A percentile compares a stretch with the other conserved stretches of the same genome.
Conservation (phyloP, 2,797 vertebrate genomes). For the Muscicapa striata region DNA sequence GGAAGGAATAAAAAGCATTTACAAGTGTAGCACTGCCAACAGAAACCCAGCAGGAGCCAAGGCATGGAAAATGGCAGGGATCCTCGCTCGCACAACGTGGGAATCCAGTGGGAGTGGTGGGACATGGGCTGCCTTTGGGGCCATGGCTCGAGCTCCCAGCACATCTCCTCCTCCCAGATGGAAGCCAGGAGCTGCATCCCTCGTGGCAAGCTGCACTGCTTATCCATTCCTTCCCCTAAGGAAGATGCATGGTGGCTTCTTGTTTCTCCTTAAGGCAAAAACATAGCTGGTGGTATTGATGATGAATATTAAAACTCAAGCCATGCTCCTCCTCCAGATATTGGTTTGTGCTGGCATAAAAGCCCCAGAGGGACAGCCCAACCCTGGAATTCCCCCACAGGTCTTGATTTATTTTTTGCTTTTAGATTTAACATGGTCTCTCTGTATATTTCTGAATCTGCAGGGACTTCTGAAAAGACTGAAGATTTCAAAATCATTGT, state of each 20-base stretch:
- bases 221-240: not conserved
- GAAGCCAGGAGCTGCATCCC: not conserved
- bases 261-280: not conserved
- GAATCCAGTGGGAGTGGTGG: not conserved
- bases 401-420: not conserved
- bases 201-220: not conserved
- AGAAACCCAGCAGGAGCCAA: conserved; percentile 42
- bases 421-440: not conserved
- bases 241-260: not conserved
- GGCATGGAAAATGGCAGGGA: not conserved
- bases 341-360: not conserved
- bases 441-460: not conserved
- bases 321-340: accelerated
- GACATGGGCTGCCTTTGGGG: not conserved
- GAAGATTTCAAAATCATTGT: not conserved
- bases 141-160: not conserved
- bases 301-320: not conserved
- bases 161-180: not conserved
- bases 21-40: not conserved
- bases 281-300: not conserved
- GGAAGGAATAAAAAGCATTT: conserved; percentile 31
- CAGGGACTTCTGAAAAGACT: not conserved
- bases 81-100: not conserved
- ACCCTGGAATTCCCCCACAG: not conserved
- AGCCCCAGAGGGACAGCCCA: not conserved